Evolutionary conservation across 2,888 invertebrate genomes (phyloP).

Genomic region (Spisula subtruncata): DNA sequence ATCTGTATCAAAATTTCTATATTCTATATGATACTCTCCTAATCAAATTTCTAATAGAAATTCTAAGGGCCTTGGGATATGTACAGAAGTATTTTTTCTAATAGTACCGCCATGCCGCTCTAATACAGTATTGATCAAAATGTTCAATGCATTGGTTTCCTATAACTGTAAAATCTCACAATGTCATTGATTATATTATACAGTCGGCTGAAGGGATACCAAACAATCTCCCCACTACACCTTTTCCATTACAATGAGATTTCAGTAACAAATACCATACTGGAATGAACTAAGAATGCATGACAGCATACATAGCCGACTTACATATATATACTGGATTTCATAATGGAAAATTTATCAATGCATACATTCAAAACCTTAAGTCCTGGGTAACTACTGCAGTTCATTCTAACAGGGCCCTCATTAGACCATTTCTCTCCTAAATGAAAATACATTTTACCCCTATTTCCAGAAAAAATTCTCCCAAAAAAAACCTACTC

Average conservation of each 20-base stretch:
- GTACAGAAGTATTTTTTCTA: background rate
- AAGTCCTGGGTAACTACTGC: too few relatives aligned
- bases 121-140: background rate
- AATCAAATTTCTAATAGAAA: slow-evolving; percentile 23
- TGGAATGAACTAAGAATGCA: background rate
- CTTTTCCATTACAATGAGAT: background rate
- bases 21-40: background rate
- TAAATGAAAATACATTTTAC: too few relatives aligned
- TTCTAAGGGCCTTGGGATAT: slow-evolving; percentile 1
- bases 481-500: too few relatives aligned
- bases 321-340: background rate
- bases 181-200: slow-evolving; percentile 19
- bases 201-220: slow-evolving; percentile 11
- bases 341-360: too few relatives aligned
- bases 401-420: too few relatives aligned
- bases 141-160: slow-evolving; percentile 13
- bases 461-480: too few relatives aligned
- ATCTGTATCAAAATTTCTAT: background rate
- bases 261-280: background rate
- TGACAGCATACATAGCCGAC: background rate
- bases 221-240: background rate
- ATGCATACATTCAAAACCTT: too few relatives aligned
- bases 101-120: background rate
- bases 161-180: slow-evolving; percentile 7
- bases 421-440: too few relatives aligned